Conservation (phyloP, 2,113 vertebrate species). For the Dryoscopus gambensis region DNA sequence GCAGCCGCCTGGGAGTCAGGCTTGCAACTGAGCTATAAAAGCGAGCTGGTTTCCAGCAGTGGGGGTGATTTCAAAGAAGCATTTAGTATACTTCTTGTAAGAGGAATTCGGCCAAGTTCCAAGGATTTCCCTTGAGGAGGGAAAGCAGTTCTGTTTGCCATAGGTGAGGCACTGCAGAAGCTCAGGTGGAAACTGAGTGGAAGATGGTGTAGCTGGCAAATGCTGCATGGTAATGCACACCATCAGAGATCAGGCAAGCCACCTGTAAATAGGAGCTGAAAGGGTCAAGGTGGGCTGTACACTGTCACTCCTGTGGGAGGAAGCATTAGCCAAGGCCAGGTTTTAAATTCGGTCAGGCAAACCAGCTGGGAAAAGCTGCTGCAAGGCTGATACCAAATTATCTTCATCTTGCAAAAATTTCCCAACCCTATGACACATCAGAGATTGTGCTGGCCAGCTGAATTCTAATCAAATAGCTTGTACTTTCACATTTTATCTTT, state of each 20-base stretch:
- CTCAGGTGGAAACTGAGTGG: not conserved
- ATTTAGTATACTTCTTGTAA: not conserved
- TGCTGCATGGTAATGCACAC: fast-evolving
- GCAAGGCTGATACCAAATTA: not conserved
- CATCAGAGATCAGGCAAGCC: not conserved
- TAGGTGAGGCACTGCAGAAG: not conserved
- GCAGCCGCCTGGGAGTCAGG: not conserved
- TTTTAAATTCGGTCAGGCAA: not conserved
- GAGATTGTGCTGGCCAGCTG: not conserved
- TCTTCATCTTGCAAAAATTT: not conserved
- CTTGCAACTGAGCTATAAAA: not conserved
- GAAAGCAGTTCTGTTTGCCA: not conserved
- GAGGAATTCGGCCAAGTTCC: not conserved
- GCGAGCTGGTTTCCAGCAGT: not conserved
- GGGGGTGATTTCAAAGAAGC: not conserved
- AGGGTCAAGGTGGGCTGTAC: not conserved
- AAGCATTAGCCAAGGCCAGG: not conserved
- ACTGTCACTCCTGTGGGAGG: not conserved
- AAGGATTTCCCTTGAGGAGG: not conserved
- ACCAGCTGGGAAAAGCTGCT: not conserved
- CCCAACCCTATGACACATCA: not conserved
- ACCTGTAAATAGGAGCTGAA: not conserved
- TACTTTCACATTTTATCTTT: not conserved
- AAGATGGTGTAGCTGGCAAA: not conserved
- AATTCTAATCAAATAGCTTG: not conserved